Evolutionary conservation across 2,888 invertebrate species (phyloP).

Genomic region (Erebia aethiops): DNA sequence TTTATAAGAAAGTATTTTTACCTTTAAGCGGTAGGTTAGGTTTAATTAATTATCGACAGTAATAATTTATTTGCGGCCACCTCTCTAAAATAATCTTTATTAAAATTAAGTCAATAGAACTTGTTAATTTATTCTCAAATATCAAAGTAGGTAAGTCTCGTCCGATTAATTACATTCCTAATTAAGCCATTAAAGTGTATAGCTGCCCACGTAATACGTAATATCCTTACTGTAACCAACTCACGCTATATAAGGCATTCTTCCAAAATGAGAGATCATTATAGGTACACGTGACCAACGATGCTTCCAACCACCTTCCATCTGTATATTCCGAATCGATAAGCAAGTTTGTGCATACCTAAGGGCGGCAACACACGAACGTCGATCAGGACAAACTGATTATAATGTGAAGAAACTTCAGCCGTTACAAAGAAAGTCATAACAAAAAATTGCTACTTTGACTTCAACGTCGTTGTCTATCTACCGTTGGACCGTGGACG

Average conservation of each 20-base stretch:
- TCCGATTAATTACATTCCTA: constrained; percentile 30
- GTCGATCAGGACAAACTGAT: neutral
- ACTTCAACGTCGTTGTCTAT: no score
- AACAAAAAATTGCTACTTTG: no score
- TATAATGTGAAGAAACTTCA: neutral
- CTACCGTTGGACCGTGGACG: no score
- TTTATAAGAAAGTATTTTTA: no score
- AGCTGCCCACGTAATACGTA: constrained; percentile 26
- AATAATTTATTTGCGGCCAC: neutral
- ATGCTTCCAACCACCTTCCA: constrained; percentile 10
- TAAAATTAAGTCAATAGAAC: constrained; percentile 21
- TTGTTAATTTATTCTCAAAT: constrained; percentile 28
- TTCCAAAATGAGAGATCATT: constrained; percentile 31
- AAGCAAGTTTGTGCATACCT: constrained; percentile 5
- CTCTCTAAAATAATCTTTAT: constrained; percentile 20
- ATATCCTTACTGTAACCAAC: constrained; percentile 25
- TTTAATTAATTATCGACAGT: constrained; percentile 2
- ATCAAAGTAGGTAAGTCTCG: constrained; percentile 30
- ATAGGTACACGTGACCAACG: constrained; percentile 22
- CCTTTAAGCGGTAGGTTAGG: no score
- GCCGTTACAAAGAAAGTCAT: no score
- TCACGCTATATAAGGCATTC: constrained; percentile 24
- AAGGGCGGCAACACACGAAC: no score
- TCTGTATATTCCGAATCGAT: constrained; percentile 6
- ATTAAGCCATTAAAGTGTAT: constrained; percentile 36